Percentiles rank a stretch among this genome's conserved stretches.
Evolutionary conservation across 2,113 vertebrate species (phyloP).

Genomic region (Aleadryas rufinucha): DNA sequence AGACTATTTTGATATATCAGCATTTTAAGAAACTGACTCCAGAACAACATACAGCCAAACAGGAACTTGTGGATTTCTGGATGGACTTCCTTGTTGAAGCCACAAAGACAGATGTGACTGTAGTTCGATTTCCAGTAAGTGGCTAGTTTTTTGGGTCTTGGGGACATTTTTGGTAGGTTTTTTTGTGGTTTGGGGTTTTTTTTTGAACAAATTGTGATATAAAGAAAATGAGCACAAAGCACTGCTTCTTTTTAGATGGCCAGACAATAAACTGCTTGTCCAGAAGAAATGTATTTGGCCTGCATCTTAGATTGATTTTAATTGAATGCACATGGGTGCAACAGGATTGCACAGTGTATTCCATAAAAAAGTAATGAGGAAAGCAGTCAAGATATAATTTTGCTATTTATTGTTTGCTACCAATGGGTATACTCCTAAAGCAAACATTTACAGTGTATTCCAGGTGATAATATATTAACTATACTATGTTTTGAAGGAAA

Average conservation of each 20-base stretch:
- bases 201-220: not conserved
- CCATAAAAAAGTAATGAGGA: not conserved
- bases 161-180: not conserved
- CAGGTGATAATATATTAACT: not conserved
- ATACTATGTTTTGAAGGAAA: not conserved
- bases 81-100: slow-evolving; percentile 98
- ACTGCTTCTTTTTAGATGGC: not conserved
- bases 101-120: slow-evolving; percentile 90
- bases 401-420: not conserved
- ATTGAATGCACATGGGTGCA: not conserved
- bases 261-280: not conserved
- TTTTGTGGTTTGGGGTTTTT: not conserved
- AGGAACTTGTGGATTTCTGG: slow-evolving; percentile 97
- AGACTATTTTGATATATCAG: slow-evolving; percentile 94
- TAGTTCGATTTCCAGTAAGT: slow-evolving; percentile 95
- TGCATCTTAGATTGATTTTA: not conserved
- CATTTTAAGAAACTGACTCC: slow-evolving; percentile 88
- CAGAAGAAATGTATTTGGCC: not conserved
- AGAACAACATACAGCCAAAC: slow-evolving; percentile 83
- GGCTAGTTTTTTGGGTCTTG: not conserved
- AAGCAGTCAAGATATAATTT: not conserved
- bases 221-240: not conserved
- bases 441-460: not conserved
- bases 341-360: not conserved
- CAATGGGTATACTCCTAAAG: not conserved